Conservation (phyloP, 2,113 vertebrate genomes). For the Myotis davidii region DNA sequence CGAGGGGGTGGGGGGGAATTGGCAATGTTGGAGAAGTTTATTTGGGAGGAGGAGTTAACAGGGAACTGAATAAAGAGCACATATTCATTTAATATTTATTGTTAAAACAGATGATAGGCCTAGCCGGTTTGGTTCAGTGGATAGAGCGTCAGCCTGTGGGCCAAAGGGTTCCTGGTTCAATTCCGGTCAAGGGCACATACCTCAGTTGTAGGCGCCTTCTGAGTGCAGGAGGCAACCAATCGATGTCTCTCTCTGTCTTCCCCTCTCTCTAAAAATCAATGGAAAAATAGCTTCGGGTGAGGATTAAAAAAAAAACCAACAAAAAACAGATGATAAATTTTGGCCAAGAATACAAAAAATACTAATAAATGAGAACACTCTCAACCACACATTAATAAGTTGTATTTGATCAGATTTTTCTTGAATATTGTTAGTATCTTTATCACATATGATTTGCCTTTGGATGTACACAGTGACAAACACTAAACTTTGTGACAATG, state of each 20-base stretch:
- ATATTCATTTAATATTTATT: background rate
- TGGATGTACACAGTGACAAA: background rate
- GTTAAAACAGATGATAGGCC: background rate
- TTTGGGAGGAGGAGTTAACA: background rate
- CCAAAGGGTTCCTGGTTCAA: too few species aligned
- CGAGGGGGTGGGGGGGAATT: conserved; percentile 9
- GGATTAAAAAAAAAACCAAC: too few species aligned
- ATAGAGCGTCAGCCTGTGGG: too few species aligned
- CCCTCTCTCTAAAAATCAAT: too few species aligned
- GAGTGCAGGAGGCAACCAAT: too few species aligned
- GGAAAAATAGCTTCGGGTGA: too few species aligned
- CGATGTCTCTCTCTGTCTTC: too few species aligned
- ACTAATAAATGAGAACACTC: background rate
- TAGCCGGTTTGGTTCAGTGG: too few species aligned
- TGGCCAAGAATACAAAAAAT: background rate
- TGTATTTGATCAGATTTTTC: background rate
- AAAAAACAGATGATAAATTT: background rate
- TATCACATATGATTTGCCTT: background rate
- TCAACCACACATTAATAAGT: background rate
- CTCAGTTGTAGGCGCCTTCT: too few species aligned
- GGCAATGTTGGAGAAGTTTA: background rate
- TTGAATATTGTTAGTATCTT: background rate
- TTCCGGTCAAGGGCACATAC: too few species aligned
- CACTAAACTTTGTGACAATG: background rate
- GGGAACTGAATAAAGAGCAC: background rate